phyloP scores from a whole-genome alignment of 2,797 vertebrate species.

The Scolopax rusticola region DNA sequence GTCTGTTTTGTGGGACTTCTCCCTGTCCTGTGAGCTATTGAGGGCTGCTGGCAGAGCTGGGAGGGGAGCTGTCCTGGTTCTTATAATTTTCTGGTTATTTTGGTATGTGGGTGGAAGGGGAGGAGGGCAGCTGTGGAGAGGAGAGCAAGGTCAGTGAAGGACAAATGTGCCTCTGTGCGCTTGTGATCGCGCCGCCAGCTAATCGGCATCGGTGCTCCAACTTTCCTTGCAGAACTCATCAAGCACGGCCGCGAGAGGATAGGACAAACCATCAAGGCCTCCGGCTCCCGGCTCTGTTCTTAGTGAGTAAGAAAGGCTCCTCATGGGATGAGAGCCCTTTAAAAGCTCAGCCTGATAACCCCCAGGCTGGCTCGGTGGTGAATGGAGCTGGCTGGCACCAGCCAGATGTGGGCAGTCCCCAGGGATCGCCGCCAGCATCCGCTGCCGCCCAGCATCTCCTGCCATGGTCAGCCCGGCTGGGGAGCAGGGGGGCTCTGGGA shows the following conservation, averaged over 20 bases:
- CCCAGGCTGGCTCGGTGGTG: background rate
- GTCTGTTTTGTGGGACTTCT: background rate
- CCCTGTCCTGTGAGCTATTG: background rate
- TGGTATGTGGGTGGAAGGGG: constrained; percentile 60
- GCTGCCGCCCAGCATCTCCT: background rate
- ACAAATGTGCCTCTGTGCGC: constrained; percentile 66
- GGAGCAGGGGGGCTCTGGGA: background rate
- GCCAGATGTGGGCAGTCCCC: constrained; percentile 27
- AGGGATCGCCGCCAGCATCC: background rate
- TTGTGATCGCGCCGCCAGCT: constrained; percentile 10
- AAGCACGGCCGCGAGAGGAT: constrained; percentile 68
- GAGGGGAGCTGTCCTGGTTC: constrained; percentile 55
- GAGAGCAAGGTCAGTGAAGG: constrained; percentile 71
- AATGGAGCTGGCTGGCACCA: constrained; percentile 62
- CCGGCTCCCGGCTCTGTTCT: constrained; percentile 51
- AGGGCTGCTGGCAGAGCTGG: constrained; percentile 9
- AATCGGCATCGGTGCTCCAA: constrained; percentile 27
- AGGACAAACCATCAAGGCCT: constrained; percentile 68
- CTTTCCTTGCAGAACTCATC: constrained; percentile 62
- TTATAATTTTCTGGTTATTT: constrained; percentile 68
- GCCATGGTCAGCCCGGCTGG: background rate
- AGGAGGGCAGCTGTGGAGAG: constrained; percentile 40
- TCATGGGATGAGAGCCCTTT: constrained; percentile 53
- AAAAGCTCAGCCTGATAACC: background rate
- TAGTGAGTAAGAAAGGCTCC: constrained; percentile 58